Base-by-base conservation (phyloP, 2,113 vertebrate genomes). In the Gasterosteus nipponicus region DNA sequence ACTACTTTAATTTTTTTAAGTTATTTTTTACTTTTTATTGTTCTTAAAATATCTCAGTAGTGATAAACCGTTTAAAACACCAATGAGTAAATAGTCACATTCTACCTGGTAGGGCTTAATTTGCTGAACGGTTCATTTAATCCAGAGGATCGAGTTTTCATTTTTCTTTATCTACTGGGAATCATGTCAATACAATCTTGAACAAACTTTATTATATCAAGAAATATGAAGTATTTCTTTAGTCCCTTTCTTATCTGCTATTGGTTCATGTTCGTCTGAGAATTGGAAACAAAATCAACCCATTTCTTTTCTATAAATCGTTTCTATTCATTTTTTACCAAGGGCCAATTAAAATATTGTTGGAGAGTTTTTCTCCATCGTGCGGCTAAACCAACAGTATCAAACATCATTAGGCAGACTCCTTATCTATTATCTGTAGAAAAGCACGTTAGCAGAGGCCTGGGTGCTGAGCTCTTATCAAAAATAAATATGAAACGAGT, bases 381-480 rank as follows among this genome's bases (percentile, higher is more conserved):
- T 73, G 9, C 10, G 8, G n/a, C 33, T 67, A 10, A 67, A 60
- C 22, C 35, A 6, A 53, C 29, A 47, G 10, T 11, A 12, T 29
- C 44, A 60, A 3, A 66, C 42, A 22, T 31, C 16, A 53, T 7
- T 18, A 22, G 61, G 31, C n/a, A 31, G 22, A 73, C 60, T 53
- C 16, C 0, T 10, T 51, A 19, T 49, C 8, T 41, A 0, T 57
- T 62, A 16, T 16, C 31, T 10, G 46, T 49, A 58, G 5, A 75
- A 41, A 69, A 18, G 46, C n/a, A 26, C 66, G 61, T 47, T 2
- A 31, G 19, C 49, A 44, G 9, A n/a, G 5, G 8, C 10, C 10
- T 18, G 11, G 35, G 5, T 18, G 11, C 12, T 69, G 70, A 60
- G 26, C 31, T 56, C 31, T 51, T 33, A 54, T 80, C 53, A 78